Evolutionary conservation across 2,113 vertebrate genomes (phyloP).

Genomic region (Stigmatopora nigra): DNA sequence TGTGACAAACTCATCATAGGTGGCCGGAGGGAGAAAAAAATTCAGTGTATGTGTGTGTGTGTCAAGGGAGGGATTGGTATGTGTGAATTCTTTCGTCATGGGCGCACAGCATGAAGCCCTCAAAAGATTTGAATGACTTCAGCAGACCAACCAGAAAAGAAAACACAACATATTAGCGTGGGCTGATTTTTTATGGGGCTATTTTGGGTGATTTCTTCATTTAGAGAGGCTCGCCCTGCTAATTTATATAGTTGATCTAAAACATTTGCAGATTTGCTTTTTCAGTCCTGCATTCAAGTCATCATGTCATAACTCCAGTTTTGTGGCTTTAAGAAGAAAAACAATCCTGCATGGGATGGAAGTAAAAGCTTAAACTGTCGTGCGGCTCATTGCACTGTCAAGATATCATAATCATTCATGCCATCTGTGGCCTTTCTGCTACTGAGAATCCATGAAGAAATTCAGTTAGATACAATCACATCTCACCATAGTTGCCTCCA

Average conservation of each 20-base stretch:
- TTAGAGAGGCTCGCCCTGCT: constrained; percentile 52
- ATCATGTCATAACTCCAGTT: constrained; percentile 8
- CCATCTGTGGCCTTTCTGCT: not conserved
- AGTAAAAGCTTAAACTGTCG: constrained; percentile 4
- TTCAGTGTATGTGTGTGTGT: constrained; percentile 11
- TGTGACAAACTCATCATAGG: not conserved
- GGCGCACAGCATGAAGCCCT: constrained; percentile 27
- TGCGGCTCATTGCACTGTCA: constrained; percentile 1
- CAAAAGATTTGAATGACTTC: constrained; percentile 63
- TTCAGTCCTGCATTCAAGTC: constrained; percentile 6
- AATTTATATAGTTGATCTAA: constrained; percentile 54
- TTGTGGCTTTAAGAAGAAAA: constrained; percentile 4
- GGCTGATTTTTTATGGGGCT: constrained; percentile 36
- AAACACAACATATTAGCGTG: constrained; percentile 43
- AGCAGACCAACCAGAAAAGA: constrained; percentile 57
- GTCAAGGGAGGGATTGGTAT: constrained; percentile 38
- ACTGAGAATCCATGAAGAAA: not conserved
- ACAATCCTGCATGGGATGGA: not conserved
- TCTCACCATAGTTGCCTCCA: not conserved
- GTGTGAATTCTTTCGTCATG: constrained; percentile 47
- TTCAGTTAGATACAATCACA: not conserved
- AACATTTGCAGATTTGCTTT: constrained; percentile 41
- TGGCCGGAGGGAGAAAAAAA: too few relatives aligned
- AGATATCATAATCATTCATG: not conserved
- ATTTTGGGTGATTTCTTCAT: constrained; percentile 55